A percentile compares a stretch with the other conserved stretches of the same genome.
phyloP scores from a whole-genome alignment of 2,797 vertebrate species.

The Enteromius mattozi region DNA sequence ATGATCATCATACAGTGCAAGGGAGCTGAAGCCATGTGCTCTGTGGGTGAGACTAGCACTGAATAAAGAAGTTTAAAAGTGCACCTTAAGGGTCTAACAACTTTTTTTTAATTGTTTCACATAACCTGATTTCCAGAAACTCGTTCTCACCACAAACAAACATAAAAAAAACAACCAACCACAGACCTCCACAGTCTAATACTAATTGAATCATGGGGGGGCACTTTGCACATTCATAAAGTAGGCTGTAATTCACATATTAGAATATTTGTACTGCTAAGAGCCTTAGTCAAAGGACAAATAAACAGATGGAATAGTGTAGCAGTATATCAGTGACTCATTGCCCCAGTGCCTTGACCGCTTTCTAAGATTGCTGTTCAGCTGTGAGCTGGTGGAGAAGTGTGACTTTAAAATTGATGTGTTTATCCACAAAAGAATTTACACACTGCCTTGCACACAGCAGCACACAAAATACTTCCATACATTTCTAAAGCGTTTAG shows the following conservation, averaged over 20 bases:
- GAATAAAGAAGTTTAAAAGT: neutral
- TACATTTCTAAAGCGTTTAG: neutral
- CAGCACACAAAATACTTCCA: neutral
- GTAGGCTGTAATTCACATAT: slow-evolving; percentile 31
- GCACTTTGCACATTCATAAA: neutral
- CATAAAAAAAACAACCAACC: neutral
- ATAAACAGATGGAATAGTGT: slow-evolving; percentile 6
- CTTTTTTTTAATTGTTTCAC: neutral
- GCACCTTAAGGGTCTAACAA: neutral
- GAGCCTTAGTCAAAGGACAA: slow-evolving; percentile 24
- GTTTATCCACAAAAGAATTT: slow-evolving; percentile 18
- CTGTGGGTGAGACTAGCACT: neutral
- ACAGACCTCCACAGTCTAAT: neutral
- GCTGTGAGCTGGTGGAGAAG: slow-evolving; percentile 14
- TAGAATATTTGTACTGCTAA: slow-evolving; percentile 35
- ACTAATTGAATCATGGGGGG: slow-evolving; percentile 18
- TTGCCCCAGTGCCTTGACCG: slow-evolving; percentile 1
- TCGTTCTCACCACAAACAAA: neutral
- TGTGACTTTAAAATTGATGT: slow-evolving; percentile 22
- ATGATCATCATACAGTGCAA: neutral
- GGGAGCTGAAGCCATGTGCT: neutral
- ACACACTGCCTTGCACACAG: slow-evolving; percentile 4
- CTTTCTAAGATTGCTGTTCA: slow-evolving; percentile 25
- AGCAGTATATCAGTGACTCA: slow-evolving; percentile 1
- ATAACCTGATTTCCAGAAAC: slow-evolving; percentile 12